These are phyloP conservation scores for Microctenopoma lineatum DNA, from an alignment of 2,797 vertebrate genomes.

Conservation along the genomic window DNA sequence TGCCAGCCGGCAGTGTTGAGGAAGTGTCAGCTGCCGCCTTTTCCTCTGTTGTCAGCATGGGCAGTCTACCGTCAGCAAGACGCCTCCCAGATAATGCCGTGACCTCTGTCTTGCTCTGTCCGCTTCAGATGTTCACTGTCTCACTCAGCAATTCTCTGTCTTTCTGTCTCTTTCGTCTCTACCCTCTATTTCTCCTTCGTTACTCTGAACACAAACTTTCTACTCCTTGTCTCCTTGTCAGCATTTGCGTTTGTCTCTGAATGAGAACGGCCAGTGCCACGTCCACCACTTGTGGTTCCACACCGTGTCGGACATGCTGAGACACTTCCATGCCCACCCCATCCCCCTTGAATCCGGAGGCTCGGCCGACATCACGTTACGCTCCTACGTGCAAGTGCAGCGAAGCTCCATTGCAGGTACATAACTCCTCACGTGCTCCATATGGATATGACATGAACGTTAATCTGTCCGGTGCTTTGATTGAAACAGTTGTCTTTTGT, in stretches of 20 bases:
- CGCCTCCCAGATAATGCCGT: slow-evolving; percentile 50
- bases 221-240: slow-evolving; percentile 56
- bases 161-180: not conserved
- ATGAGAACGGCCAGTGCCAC: slow-evolving; percentile 94
- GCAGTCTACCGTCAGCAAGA: slow-evolving; percentile 49
- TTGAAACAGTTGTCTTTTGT: too few species aligned
- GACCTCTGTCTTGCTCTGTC: slow-evolving; percentile 51
- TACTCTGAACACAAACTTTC: slow-evolving; percentile 1
- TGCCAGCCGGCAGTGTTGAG: slow-evolving; percentile 64
- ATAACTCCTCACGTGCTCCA: not conserved
- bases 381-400: slow-evolving; percentile 92
- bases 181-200: not conserved
- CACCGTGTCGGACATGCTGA: slow-evolving; percentile 95
- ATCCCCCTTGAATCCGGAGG: slow-evolving; percentile 97
- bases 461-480: not conserved
- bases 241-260: slow-evolving; percentile 96
- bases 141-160: slow-evolving; percentile 2
- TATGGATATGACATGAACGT: not conserved
- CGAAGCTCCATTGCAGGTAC: slow-evolving; percentile 82
- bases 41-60: slow-evolving; percentile 70
- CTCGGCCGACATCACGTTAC: slow-evolving; percentile 94
- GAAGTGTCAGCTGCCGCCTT: slow-evolving; percentile 69
- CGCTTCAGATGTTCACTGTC: slow-evolving; percentile 33
- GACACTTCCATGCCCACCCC: slow-evolving; percentile 95
- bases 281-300: slow-evolving; percentile 99